Evolutionary conservation across 2,888 invertebrate species (phyloP), one percentile per base, ranked within the genome.

Genomic region (Elmis aenea): DNA sequence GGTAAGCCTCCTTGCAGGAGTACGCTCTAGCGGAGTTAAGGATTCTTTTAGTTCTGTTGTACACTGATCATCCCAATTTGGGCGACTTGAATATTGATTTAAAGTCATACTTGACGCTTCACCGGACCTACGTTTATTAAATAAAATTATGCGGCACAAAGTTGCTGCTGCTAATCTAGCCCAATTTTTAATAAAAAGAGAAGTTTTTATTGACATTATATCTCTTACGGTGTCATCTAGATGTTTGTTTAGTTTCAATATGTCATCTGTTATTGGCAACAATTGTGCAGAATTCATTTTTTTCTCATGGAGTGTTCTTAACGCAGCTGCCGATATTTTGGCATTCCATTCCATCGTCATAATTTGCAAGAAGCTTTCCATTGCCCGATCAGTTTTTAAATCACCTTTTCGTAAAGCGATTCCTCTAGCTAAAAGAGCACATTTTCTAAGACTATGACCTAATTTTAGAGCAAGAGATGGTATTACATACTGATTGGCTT

Each of bases 71-170:
- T 9, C 1, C 38, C 33, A 38, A 5, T 3, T 5, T 9, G 40
- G 35, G 6, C 32, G 6, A 3, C 9, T 24, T 14, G 26, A 4
- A 27, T 36, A 40, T 1, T 29, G 11, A 10, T 12, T 3, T 9
- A 40, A 1, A 8, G 30, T 35, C 13, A 40, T 26, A 13, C 18
- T 25, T 1, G 35, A 13, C 8, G 40, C 13, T 36, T 36, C 40
- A 5, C 35, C 36, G 3, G 36, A 31, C 22, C 36, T 13, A 13
- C 36, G 11, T 33, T 41, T 38, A 33, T 38, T 38, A 15, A 39
- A 39, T 6, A 33, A 21, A 9, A 39, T 21, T 3, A 39, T 25
- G 13, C 33, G 9, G 6, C n/a, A 2, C 5, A 37, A 13, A 1
- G 26, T 20, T 6, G 23, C 4, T n/a, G 29, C 21, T 4, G 33